Conservation (phyloP, 1,140 invertebrate species). For the Bombus waltoni region DNA sequence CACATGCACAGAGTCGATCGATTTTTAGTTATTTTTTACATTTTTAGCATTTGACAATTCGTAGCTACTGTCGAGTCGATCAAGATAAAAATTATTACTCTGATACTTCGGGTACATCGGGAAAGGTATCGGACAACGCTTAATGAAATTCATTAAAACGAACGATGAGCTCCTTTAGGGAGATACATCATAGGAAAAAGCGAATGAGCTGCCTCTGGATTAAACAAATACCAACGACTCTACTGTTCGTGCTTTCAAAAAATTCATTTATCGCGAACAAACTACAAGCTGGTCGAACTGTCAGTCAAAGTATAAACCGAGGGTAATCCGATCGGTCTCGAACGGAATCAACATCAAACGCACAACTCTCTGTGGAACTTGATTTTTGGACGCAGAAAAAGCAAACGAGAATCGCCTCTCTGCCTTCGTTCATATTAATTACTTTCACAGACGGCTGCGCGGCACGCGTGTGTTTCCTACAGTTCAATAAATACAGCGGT, state of each 20-base stretch:
- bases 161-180: not conserved
- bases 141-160: not conserved
- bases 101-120: not conserved
- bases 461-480: not conserved
- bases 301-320: constrained; percentile 32
- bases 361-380: not conserved
- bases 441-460: not conserved
- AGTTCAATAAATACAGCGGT: not conserved
- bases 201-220: not conserved
- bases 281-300: constrained; percentile 18
- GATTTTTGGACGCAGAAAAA: constrained; percentile 14
- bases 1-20: too few species aligned
- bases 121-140: not conserved
- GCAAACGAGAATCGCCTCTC: constrained; percentile 14
- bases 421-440: constrained; percentile 33
- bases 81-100: not conserved
- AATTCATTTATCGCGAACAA: constrained; percentile 23
- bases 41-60: too few species aligned
- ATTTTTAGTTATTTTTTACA: too few species aligned
- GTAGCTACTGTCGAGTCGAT: not conserved
- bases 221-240: not conserved
- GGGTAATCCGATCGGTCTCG: constrained; percentile 33
- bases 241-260: not conserved
- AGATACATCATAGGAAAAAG: not conserved
- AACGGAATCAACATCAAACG: constrained; percentile 34